Conservation (phyloP, 2,888 invertebrate genomes). For the Drosophila leonis region DNA sequence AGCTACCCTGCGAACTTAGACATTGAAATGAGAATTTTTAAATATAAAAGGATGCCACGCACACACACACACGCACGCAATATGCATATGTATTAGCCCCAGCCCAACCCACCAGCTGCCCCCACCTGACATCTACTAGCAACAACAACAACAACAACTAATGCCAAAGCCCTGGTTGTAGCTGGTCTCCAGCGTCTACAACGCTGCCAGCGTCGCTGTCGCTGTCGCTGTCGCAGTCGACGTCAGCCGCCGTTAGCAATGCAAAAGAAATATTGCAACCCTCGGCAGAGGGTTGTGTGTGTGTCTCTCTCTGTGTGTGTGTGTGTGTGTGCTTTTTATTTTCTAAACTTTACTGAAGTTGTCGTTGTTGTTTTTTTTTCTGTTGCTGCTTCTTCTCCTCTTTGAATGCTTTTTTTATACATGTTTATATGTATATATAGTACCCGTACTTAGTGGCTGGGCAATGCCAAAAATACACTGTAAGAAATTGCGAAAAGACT, state of each 20-base stretch:
- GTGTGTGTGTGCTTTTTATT: conserved; percentile 54
- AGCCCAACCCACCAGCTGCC: background rate
- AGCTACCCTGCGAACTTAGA: conserved; percentile 65
- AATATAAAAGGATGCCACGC: conserved; percentile 81
- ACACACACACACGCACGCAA: conserved; percentile 36
- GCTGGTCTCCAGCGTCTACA: conserved; percentile 35
- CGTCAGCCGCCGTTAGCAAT: conserved; percentile 52
- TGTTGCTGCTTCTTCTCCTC: conserved; percentile 14
- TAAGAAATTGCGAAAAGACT: background rate
- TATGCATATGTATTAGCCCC: conserved; percentile 14
- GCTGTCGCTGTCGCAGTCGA: conserved; percentile 1
- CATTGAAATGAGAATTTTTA: conserved; percentile 80
- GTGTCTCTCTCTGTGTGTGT: conserved; percentile 13
- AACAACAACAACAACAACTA: conserved; percentile 81
- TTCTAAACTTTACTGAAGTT: conserved; percentile 62
- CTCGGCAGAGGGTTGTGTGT: conserved; percentile 70
- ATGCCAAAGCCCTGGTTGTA: conserved; percentile 49
- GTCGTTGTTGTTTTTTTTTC: conserved; percentile 32
- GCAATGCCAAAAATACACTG: conserved; percentile 68
- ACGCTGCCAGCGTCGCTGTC: conserved; percentile 14
- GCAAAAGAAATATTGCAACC: conserved; percentile 83
- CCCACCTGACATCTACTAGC: conserved; percentile 75
- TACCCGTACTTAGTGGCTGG: conserved; percentile 65
- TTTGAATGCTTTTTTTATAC: conserved; percentile 41
- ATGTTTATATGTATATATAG: conserved; percentile 22